Percentiles rank a stretch among this genome's conserved stretches.
phyloP scores from a whole-genome alignment of 2,888 invertebrate species.

The Drosophila yooni region DNA sequence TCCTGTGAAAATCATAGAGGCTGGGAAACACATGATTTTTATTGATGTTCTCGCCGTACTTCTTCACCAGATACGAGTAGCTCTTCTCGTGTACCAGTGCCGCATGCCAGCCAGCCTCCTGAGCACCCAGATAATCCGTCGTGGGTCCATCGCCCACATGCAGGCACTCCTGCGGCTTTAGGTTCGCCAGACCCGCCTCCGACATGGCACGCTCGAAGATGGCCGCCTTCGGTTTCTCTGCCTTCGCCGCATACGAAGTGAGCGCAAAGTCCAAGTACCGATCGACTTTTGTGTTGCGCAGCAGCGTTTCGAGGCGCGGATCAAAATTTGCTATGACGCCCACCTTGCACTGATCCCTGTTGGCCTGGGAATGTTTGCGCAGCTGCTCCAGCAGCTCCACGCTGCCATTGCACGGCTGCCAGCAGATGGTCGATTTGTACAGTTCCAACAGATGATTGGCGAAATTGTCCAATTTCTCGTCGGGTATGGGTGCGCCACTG shows the following conservation, averaged over 20 bases:
- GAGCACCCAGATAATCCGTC: constrained; percentile 92
- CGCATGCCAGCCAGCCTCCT: constrained; percentile 91
- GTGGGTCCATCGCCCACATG: constrained; percentile 93
- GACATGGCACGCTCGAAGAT: constrained; percentile 90
- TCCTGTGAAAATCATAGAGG: constrained; percentile 86
- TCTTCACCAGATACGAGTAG: constrained; percentile 80
- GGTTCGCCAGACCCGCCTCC: constrained; percentile 83
- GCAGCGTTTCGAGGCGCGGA: constrained; percentile 89
- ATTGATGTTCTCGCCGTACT: constrained; percentile 85
- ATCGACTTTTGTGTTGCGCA: constrained; percentile 88
- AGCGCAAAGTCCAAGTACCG: constrained; percentile 92
- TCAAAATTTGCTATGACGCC: constrained; percentile 96
- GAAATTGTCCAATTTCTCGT: constrained; percentile 86
- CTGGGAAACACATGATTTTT: constrained; percentile 85
- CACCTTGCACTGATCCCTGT: constrained; percentile 82
- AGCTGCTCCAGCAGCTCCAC: constrained; percentile 88
- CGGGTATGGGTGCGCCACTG: constrained; percentile 81
- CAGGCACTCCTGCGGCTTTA: constrained; percentile 88
- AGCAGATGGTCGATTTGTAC: constrained; percentile 90
- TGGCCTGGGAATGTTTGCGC: constrained; percentile 54
- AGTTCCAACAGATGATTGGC: constrained; percentile 88
- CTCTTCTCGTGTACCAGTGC: constrained; percentile 85
- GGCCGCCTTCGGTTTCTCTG: constrained; percentile 90
- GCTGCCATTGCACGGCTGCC: constrained; percentile 89
- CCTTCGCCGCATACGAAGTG: constrained; percentile 90